Base-by-base conservation (phyloP, 2,888 invertebrate genomes). In the Cryptocephalus primarius region DNA sequence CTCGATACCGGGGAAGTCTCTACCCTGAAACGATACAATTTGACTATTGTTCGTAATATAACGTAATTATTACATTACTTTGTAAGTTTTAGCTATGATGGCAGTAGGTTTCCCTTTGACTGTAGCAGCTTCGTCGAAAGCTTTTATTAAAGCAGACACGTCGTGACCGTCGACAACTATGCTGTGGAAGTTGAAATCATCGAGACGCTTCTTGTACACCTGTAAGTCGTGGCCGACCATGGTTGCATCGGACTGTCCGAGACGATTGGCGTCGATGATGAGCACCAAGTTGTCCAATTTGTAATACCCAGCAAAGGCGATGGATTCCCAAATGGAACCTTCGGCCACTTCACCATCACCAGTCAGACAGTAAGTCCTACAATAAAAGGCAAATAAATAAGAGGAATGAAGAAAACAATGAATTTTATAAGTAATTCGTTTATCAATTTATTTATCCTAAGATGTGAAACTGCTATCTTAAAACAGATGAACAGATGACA, bases 291-390 rank as follows among this genome's bases (percentile, higher is more conserved):
- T 99, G 73, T 97, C 94, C 45, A 99, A 77, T 53, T 92, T 87
- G 75, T 99, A 96, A 70, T 87, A 80, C 48, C 90, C 86, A 42
- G 94, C 89, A 73, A 99, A 99, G 62, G 91, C 83, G 50, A 96
- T 76, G 0, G 94, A 93, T 73, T 97, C 96, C 96, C 96, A 97
- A 54, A 97, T 79, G 42, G 93, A 93, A 46, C 99, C 99, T 74
- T 99, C 99, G 0, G 96, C 94, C 44, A 91, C 86, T 73, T 99
- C 99, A 4, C 99, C 99, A 73, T 99, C 99, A 6, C 99, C 99
- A 48, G 99, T 80, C 56, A 99, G 63, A 64, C 94, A 95, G 72
- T 86, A 99, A 1, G 92, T 91, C 61, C 96, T 90, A 36, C n/a
- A 36, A 36, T 11, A 36, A 11, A 36, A 2, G 22, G 22, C 2